Percentiles rank a stretch among this genome's conserved stretches.
phyloP scores from a whole-genome alignment of 2,888 invertebrate genomes.

The Altica lythri region DNA sequence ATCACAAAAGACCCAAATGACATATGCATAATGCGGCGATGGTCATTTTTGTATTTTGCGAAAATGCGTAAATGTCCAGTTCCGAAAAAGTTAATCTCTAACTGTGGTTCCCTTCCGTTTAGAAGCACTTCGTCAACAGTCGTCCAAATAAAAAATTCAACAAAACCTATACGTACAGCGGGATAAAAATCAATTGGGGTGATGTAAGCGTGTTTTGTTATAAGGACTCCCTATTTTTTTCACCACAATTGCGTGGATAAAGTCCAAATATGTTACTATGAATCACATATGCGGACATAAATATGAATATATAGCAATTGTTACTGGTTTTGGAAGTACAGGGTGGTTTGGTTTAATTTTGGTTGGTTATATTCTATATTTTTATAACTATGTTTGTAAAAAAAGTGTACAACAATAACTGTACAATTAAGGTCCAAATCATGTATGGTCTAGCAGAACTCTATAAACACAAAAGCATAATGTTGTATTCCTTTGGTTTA shows the following conservation, averaged over 20 bases:
- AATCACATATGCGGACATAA: conserved; percentile 11
- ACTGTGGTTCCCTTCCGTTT: conserved; percentile 37
- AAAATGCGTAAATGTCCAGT: too few species aligned
- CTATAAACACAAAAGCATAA: too few species aligned
- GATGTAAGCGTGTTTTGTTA: conserved; percentile 46
- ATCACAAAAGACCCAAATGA: conserved; percentile 41
- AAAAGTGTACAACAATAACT: too few species aligned
- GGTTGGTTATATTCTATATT: too few species aligned
- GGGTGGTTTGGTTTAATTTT: too few species aligned
- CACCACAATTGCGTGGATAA: conserved; percentile 51
- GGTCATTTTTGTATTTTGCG: conserved; percentile 53
- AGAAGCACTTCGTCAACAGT: neutral
- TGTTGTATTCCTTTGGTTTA: too few species aligned
- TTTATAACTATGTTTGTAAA: too few species aligned
- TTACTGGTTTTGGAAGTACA: too few species aligned
- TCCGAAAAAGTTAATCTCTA: conserved; percentile 54
- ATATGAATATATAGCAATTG: conserved; percentile 14
- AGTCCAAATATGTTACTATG: conserved; percentile 45
- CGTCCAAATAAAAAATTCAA: neutral
- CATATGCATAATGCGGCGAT: conserved; percentile 37
- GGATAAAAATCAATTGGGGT: conserved; percentile 23
- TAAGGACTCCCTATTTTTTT: conserved; percentile 51
- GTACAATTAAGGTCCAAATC: too few species aligned
- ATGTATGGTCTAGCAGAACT: too few species aligned
- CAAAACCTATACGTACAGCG: neutral